Base-by-base conservation (phyloP, 2,113 vertebrate genomes). In the Gobius niger region DNA sequence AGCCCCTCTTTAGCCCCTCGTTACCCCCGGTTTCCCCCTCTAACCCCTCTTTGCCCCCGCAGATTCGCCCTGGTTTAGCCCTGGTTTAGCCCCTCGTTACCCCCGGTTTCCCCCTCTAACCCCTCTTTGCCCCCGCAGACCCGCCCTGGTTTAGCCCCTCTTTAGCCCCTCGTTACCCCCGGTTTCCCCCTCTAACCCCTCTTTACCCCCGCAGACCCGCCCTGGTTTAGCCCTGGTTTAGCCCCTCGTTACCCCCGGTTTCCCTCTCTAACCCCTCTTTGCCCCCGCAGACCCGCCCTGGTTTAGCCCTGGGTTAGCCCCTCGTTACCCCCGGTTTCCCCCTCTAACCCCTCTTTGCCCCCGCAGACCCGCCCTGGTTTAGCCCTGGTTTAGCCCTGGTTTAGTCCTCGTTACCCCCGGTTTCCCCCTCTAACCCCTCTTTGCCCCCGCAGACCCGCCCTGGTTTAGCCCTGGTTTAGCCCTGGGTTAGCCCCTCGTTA, bases 21-120 rank as follows among this genome's bases (percentile, higher is more conserved):
- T n/a, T n/a, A n/a, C n/a, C n/a, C n/a, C n/a, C n/a, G n/a, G n/a
- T n/a, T n/a, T n/a, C n/a, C n/a, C n/a, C n/a, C 44, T 63, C 16
- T 7, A 12, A 19, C 5, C 44, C 44, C 7, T 12, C 3, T 9
- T 6, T 15, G 51, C 14, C 67, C 77, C 70, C 87, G 67, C 85
- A 99, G 98, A 99, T 93, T 95, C 96, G 80, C 98, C 98, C 24
- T 99, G 97, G 96, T n/a, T n/a, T n/a, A n/a, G n/a, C n/a, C n/a
- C n/a, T n/a, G n/a, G 12, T 59, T 8, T 41, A 41, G 13, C 6
- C 15, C 42, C 12, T 7, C n/a, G n/a, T n/a, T n/a, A n/a, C n/a
- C n/a, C n/a, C n/a, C n/a, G n/a, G n/a, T n/a, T n/a, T n/a, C n/a
- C n/a, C n/a, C n/a, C 44, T 63, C 16, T 7, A 12, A 19, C 5